Evolutionary conservation across 2,113 vertebrate species (phyloP).

Genomic region (Neolamprologus caudopunctatus): DNA sequence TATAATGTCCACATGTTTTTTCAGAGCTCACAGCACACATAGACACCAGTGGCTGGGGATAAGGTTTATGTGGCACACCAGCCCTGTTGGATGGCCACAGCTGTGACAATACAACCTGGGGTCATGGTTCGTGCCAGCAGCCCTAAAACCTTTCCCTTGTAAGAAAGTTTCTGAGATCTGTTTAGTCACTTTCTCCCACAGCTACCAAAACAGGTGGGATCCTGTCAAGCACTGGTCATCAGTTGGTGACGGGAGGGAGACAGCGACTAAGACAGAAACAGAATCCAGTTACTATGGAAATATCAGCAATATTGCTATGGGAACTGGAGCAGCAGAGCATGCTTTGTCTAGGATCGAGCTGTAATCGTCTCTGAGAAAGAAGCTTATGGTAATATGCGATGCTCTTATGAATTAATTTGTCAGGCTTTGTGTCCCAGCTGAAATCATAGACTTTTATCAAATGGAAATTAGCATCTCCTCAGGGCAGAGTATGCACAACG

Average conservation of each 20-base stretch:
- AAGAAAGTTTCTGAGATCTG: not conserved
- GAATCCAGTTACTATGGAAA: slow-evolving; percentile 50
- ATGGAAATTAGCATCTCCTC: slow-evolving; percentile 45
- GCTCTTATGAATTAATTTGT: slow-evolving; percentile 64
- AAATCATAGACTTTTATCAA: slow-evolving; percentile 57
- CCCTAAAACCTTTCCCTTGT: slow-evolving; percentile 6
- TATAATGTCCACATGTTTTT: not conserved
- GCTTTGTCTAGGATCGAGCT: slow-evolving; percentile 35
- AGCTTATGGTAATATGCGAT: slow-evolving; percentile 60
- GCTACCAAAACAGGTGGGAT: slow-evolving; percentile 42
- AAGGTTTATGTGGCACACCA: not conserved
- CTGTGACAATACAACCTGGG: slow-evolving; percentile 51
- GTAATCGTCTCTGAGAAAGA: slow-evolving; percentile 59
- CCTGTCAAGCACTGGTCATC: not conserved
- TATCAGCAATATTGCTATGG: slow-evolving; percentile 48
- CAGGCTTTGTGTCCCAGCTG: slow-evolving; percentile 53
- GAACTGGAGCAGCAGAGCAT: slow-evolving; percentile 31
- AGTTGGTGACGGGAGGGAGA: not conserved
- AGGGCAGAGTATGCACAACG: slow-evolving; percentile 4
- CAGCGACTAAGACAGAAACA: not conserved
- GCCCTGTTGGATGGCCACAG: slow-evolving; percentile 41
- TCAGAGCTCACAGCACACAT: not conserved
- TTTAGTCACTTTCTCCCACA: slow-evolving; percentile 38
- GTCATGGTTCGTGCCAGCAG: slow-evolving; percentile 3
- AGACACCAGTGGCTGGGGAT: not conserved